Conservation (phyloP, 2,113 vertebrate species). For the Tachuris rubrigastra region DNA sequence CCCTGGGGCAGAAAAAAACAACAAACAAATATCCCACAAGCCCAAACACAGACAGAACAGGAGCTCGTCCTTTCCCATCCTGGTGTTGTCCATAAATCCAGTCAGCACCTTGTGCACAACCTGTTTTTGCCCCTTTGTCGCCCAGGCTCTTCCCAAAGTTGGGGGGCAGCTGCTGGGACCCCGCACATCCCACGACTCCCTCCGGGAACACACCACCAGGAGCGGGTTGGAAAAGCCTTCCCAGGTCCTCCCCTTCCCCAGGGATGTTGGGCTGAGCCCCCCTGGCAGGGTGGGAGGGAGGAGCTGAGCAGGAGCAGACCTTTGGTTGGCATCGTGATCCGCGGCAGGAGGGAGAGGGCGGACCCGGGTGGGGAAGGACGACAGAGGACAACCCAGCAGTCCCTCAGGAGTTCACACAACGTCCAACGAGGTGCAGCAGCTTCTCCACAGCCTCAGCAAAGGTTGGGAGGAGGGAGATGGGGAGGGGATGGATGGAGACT, state of each 20-base stretch:
- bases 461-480: background rate
- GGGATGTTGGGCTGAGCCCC: background rate
- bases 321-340: slow-evolving; percentile 28
- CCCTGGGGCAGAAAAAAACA: background rate
- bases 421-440: slow-evolving; percentile 34
- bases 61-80: background rate
- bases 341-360: background rate
- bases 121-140: background rate
- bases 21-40: background rate
- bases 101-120: background rate
- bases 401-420: background rate
- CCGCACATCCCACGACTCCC: background rate
- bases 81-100: background rate
- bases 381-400: background rate
- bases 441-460: slow-evolving; percentile 5
- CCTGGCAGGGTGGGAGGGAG: background rate
- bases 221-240: background rate
- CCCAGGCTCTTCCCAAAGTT: background rate
- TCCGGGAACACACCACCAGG: background rate
- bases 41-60: background rate
- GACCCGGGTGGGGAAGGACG: background rate
- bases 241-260: background rate
- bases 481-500: slow-evolving; percentile 23
- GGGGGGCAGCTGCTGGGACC: background rate
- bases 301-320: background rate